Conservation (phyloP, 2,888 invertebrate species). For the Augiades crinisus region DNA sequence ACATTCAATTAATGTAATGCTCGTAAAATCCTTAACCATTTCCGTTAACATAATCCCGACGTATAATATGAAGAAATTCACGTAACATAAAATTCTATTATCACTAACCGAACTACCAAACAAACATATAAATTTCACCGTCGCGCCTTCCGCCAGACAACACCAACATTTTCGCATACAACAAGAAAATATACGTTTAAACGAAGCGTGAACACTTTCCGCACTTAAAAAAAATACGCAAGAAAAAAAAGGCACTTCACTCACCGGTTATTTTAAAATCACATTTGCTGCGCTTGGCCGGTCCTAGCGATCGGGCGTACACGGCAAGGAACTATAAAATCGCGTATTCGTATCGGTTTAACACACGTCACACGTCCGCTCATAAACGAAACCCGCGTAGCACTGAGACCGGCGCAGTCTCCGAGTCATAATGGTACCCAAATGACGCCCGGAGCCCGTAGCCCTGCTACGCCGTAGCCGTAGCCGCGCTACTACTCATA, state of each 20-base stretch:
- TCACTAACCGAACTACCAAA: constrained; percentile 28
- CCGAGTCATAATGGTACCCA: constrained; percentile 53
- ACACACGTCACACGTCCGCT: constrained; percentile 42
- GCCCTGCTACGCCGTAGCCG: constrained; percentile 30
- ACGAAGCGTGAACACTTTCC: constrained; percentile 20
- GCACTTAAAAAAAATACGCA: constrained; percentile 30
- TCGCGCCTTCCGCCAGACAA: constrained; percentile 29
- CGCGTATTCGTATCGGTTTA: constrained; percentile 36
- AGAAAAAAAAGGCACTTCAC: constrained; percentile 45
- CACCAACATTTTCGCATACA: constrained; percentile 28
- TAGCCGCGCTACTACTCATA: constrained; percentile 22
- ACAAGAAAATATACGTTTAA: constrained; percentile 21
- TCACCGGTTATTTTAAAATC: constrained; percentile 54
- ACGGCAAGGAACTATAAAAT: constrained; percentile 37
- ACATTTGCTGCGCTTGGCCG: constrained; percentile 48
- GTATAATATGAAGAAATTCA: constrained; percentile 9
- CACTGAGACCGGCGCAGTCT: constrained; percentile 73
- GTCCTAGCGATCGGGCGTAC: constrained; percentile 33
- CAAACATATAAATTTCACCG: constrained; percentile 36
- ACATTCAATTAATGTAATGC: neutral
- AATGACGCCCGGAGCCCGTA: constrained; percentile 38
- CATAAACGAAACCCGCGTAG: constrained; percentile 47
- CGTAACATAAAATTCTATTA: constrained; percentile 20
- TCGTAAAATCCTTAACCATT: neutral
- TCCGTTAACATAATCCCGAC: constrained; percentile 9